Evolutionary conservation across 2,113 vertebrate species (phyloP).

Genomic region (Thalassoma bifasciatum): DNA sequence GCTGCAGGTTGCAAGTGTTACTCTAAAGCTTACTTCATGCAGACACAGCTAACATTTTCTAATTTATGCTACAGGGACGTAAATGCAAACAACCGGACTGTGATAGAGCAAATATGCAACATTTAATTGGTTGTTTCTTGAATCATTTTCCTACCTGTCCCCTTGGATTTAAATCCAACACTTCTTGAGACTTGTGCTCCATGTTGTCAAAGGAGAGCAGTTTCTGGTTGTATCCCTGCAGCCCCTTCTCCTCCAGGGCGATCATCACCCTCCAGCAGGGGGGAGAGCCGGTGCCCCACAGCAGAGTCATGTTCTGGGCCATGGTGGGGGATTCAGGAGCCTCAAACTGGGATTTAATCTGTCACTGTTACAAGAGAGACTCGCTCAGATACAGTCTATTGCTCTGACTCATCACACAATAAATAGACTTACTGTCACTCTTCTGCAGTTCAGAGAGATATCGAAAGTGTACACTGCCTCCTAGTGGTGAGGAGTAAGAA

Average conservation of each 20-base stretch:
- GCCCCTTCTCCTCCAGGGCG: slow-evolving; percentile 81
- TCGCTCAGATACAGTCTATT: no score
- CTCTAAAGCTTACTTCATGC: no score
- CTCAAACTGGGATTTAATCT: background rate
- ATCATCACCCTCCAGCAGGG: slow-evolving; percentile 85
- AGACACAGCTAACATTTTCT: no score
- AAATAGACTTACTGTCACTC: background rate
- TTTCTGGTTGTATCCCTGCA: slow-evolving; percentile 78
- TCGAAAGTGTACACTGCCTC: background rate
- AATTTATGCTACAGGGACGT: background rate
- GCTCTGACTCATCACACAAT: background rate
- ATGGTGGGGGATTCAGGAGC: slow-evolving; percentile 42
- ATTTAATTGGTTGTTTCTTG: background rate
- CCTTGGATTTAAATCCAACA: slow-evolving; percentile 79
- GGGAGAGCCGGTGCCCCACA: slow-evolving; percentile 80
- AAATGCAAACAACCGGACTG: background rate
- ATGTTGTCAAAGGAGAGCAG: slow-evolving; percentile 80
- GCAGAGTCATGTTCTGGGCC: slow-evolving; percentile 77
- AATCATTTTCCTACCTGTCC: slow-evolving; percentile 63
- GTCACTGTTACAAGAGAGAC: background rate
- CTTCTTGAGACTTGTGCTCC: slow-evolving; percentile 79
- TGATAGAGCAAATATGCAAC: background rate
- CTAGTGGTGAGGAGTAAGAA: background rate
- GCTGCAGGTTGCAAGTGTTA: background rate
- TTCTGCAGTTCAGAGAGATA: background rate